These are phyloP conservation scores for Scleropages formosus DNA, from an alignment of 2,797 vertebrate genomes.

Conservation along the genomic window DNA sequence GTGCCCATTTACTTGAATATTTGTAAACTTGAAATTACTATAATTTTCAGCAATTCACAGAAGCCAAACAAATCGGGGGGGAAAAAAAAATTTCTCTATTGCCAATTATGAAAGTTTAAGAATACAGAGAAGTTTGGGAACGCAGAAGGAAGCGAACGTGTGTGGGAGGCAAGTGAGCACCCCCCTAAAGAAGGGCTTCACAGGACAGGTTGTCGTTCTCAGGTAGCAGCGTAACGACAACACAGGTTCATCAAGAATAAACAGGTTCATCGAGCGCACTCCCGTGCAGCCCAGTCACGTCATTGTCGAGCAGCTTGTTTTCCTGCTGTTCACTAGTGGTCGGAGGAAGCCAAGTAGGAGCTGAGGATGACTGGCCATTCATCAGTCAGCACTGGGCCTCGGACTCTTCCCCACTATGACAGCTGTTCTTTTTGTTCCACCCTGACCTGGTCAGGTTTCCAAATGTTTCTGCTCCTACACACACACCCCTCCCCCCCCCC, in stretches of 20 bases:
- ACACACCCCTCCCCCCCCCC: too few species aligned
- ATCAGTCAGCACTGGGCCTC: conserved; percentile 27
- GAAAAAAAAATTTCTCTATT: too few species aligned
- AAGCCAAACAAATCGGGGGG: too few species aligned
- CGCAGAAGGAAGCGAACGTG: too few species aligned
- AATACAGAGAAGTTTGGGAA: too few species aligned
- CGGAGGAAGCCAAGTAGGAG: conserved; percentile 3
- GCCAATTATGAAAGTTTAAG: too few species aligned
- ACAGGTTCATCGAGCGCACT: conserved; percentile 39
- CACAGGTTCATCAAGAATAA: conserved; percentile 3
- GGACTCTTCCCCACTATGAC: conserved; percentile 40
- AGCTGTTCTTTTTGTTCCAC: conserved; percentile 53
- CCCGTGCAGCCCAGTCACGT: not conserved
- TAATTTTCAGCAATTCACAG: not conserved
- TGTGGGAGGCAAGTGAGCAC: too few species aligned
- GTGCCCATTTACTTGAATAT: not conserved
- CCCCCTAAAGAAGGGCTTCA: too few species aligned
- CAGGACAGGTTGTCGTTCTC: too few species aligned
- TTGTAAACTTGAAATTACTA: not conserved
- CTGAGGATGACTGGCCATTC: conserved; percentile 1
- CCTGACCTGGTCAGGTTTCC: conserved; percentile 37
- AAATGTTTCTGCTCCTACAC: conserved; percentile 39
- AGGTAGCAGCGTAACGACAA: conserved; percentile 1
- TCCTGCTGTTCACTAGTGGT: conserved; percentile 34
- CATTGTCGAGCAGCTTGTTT: conserved; percentile 28